phyloP scores from a whole-genome alignment of 92 coral and sea anemone genomes.

The Phenganax marumi region DNA sequence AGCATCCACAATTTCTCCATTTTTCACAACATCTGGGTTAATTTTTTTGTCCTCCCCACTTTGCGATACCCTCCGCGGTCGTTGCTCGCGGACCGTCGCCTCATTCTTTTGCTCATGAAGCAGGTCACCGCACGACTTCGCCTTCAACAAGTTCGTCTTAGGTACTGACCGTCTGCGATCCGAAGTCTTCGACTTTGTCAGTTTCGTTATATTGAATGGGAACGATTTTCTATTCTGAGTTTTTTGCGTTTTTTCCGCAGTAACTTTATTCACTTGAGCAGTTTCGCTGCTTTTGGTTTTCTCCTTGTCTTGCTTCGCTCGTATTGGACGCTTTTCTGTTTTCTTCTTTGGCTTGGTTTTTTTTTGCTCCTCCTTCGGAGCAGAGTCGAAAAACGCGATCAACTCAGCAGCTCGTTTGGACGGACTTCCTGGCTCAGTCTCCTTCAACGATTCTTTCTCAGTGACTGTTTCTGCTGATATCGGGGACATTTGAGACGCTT shows the following conservation, averaged over 20 bases:
- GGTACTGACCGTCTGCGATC: slow-evolving; percentile 13
- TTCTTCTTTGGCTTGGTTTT: slow-evolving; percentile 1
- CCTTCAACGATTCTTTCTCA: not conserved
- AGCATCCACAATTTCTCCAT: not conserved
- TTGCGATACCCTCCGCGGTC: not conserved
- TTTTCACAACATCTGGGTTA: not conserved
- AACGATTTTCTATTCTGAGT: slow-evolving; percentile 28
- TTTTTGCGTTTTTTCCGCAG: slow-evolving; percentile 3
- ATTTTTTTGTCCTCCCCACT: not conserved
- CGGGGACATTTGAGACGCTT: not conserved
- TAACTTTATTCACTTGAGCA: not conserved
- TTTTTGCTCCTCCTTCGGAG: not conserved
- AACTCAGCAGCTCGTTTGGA: slow-evolving; percentile 31
- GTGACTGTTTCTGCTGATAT: not conserved
- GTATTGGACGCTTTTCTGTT: slow-evolving; percentile 6
- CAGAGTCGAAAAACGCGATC: slow-evolving; percentile 32
- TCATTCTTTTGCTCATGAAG: slow-evolving; percentile 17
- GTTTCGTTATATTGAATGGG: slow-evolving; percentile 10
- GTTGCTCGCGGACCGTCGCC: not conserved
- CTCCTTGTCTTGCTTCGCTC: not conserved
- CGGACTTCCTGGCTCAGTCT: not conserved
- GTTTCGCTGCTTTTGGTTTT: not conserved
- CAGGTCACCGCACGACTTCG: slow-evolving; percentile 37
- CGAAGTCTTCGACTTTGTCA: slow-evolving; percentile 10
- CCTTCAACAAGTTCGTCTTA: slow-evolving; percentile 8